phyloP scores from a whole-genome alignment of 2,113 vertebrate genomes.

The Amazona vittata region DNA sequence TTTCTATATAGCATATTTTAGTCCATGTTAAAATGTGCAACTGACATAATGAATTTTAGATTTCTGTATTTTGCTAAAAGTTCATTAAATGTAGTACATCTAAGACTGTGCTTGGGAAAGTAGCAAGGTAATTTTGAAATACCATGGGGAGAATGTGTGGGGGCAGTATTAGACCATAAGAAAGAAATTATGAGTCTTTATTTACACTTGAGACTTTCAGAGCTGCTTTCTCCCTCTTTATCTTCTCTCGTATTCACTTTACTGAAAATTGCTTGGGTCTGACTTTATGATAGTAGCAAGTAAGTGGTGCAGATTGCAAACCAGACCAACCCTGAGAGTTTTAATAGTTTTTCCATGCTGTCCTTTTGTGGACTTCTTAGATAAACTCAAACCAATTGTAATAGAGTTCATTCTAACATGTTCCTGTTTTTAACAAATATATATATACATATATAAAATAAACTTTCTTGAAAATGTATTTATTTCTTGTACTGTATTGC shows the following conservation, averaged over 20 bases:
- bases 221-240: background rate
- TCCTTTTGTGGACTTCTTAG: background rate
- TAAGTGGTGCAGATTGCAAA: conserved; percentile 20
- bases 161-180: background rate
- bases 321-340: background rate
- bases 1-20: background rate
- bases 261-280: background rate
- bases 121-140: background rate
- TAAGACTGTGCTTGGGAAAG: background rate
- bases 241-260: background rate
- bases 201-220: background rate
- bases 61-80: background rate
- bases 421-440: background rate
- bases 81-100: background rate
- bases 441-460: background rate
- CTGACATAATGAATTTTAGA: background rate
- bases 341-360: background rate
- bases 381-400: background rate
- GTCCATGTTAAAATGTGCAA: background rate
- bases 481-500: background rate
- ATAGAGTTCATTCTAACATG: background rate
- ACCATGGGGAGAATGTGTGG: background rate
- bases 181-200: background rate
- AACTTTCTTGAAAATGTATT: background rate
- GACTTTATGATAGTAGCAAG: conserved; percentile 6